Conservation (phyloP, 2,888 invertebrate genomes). For the Hoplodrina blanda region DNA sequence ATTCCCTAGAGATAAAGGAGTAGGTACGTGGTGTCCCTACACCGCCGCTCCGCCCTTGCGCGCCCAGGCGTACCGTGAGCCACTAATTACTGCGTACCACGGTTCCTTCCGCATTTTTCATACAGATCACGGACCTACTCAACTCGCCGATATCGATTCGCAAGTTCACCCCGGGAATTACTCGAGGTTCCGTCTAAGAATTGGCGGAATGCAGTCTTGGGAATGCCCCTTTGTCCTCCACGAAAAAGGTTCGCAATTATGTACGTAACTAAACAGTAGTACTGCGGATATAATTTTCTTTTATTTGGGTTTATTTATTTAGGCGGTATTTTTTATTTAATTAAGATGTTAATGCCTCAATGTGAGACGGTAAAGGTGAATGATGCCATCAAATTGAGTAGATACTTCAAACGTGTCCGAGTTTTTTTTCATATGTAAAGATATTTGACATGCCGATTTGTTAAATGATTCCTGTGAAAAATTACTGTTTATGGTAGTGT, state of each 20-base stretch:
- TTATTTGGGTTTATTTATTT: not conserved
- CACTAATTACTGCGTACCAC: constrained; percentile 86
- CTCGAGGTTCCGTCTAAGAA: constrained; percentile 68
- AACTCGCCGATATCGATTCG: constrained; percentile 80
- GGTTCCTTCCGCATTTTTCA: constrained; percentile 81
- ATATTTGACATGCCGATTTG: no score
- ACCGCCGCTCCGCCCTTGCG: constrained; percentile 54
- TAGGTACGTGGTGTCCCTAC: constrained; percentile 45
- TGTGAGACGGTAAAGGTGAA: constrained; percentile 1
- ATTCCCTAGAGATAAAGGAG: constrained; percentile 43
- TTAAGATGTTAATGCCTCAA: not conserved
- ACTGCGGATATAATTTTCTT: constrained; percentile 11
- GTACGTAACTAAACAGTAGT: constrained; percentile 25
- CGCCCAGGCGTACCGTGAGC: constrained; percentile 64
- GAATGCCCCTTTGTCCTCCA: constrained; percentile 65
- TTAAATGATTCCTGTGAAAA: no score
- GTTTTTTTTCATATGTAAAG: not conserved
- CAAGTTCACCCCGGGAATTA: constrained; percentile 77
- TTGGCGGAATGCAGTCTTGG: constrained; percentile 73
- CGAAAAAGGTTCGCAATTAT: constrained; percentile 61
- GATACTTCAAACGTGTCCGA: constrained; percentile 1
- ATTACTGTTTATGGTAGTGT: no score
- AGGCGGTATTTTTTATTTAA: not conserved
- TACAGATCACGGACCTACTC: constrained; percentile 86
- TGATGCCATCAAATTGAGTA: constrained; percentile 22